These are phyloP conservation scores for Dorcus hopei DNA, from an alignment of 2,888 invertebrate genomes.

Conservation along the genomic window DNA sequence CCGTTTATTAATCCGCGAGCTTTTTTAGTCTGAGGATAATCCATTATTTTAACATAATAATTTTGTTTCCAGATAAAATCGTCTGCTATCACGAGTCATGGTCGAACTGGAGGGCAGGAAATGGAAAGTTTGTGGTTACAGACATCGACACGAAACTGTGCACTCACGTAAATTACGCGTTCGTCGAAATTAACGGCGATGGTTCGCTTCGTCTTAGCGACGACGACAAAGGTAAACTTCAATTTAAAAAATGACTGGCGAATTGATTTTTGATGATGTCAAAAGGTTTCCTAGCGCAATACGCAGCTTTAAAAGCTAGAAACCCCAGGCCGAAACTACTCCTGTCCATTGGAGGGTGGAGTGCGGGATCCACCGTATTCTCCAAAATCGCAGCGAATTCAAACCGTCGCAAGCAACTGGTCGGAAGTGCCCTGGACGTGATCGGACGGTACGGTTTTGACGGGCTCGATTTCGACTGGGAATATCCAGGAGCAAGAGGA, in stretches of 20 bases:
- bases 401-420: slow-evolving; percentile 52
- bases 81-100: slow-evolving; percentile 72
- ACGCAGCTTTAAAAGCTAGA: slow-evolving; percentile 48
- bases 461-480: slow-evolving; percentile 72
- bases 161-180: slow-evolving; percentile 72
- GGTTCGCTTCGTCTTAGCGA: slow-evolving; percentile 41
- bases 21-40: too few relatives aligned
- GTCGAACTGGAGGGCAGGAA: slow-evolving; percentile 64
- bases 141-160: slow-evolving; percentile 66
- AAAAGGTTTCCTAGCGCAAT: too few relatives aligned
- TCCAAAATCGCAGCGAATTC: slow-evolving; percentile 50
- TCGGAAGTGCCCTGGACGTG: slow-evolving; percentile 55
- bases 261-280: too few relatives aligned
- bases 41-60: background rate
- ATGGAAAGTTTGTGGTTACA: slow-evolving; percentile 63
- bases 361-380: slow-evolving; percentile 50
- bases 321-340: slow-evolving; percentile 56
- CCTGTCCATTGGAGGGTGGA: slow-evolving; percentile 67
- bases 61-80: background rate
- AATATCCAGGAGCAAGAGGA: slow-evolving; percentile 58
- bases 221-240: too few relatives aligned
- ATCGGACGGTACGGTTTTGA: slow-evolving; percentile 59
- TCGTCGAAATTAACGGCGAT: slow-evolving; percentile 59
- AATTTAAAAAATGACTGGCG: too few relatives aligned
- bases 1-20: too few relatives aligned